phyloP scores from a whole-genome alignment of 1,140 invertebrate genomes.

The Drosophila sp. region DNA sequence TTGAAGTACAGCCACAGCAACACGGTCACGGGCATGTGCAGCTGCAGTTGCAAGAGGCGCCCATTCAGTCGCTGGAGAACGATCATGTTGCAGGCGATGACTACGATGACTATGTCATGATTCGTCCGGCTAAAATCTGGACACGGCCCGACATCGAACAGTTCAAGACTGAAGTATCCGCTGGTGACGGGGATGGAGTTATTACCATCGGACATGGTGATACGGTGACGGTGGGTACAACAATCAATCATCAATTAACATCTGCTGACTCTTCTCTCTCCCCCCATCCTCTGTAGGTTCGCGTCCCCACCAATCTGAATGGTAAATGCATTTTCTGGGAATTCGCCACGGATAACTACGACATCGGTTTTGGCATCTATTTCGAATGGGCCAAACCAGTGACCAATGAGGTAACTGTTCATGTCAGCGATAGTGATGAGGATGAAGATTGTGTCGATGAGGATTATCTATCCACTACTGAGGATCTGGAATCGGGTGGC shows the following conservation, averaged over 20 bases:
- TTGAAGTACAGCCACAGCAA: constrained; percentile 33
- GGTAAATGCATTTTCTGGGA: constrained; percentile 99
- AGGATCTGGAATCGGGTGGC: constrained; percentile 82
- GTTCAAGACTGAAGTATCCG: constrained; percentile 95
- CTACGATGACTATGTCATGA: constrained; percentile 83
- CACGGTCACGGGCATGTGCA: constrained; percentile 23
- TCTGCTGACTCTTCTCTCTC: background rate
- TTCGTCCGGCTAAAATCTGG: constrained; percentile 97
- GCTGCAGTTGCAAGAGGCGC: constrained; percentile 1
- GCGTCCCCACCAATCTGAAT: constrained; percentile 98
- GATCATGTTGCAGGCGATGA: constrained; percentile 67
- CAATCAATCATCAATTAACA: background rate
- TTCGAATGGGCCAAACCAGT: constrained; percentile 98
- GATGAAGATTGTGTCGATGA: constrained; percentile 86
- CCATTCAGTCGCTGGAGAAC: background rate
- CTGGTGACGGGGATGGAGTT: constrained; percentile 96
- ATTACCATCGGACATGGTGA: constrained; percentile 96
- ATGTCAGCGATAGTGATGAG: constrained; percentile 93
- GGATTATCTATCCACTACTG: constrained; percentile 84
- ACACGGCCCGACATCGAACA: constrained; percentile 94
- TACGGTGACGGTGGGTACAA: constrained; percentile 90
- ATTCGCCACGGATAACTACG: constrained; percentile 99
- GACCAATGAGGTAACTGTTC: constrained; percentile 92
- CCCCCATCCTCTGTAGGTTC: constrained; percentile 83
- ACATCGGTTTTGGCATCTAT: constrained; percentile 99